Percentiles rank a stretch among this genome's conserved stretches.
Evolutionary conservation across 2,797 vertebrate genomes (phyloP).

Genomic region (Emydoidea blandingii): DNA sequence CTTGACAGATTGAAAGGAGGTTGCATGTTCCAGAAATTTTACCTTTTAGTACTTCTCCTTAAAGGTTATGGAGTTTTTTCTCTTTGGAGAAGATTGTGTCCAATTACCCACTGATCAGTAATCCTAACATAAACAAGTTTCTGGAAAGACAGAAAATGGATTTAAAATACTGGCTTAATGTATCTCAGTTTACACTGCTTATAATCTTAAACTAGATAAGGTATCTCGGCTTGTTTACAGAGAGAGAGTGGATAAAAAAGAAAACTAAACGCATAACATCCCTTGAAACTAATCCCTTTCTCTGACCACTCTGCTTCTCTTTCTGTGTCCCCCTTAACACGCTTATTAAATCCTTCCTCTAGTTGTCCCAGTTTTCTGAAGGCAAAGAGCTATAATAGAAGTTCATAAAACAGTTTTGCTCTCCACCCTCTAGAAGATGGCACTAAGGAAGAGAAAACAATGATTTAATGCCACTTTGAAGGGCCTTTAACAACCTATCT

Average conservation of each 20-base stretch:
- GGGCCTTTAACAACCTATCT: neutral
- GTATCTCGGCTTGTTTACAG: neutral
- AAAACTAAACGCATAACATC: neutral
- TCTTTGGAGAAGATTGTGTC: constrained; percentile 4
- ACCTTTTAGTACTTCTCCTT: neutral
- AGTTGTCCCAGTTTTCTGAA: neutral
- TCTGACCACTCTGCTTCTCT: neutral
- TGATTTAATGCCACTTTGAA: neutral
- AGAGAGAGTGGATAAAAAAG: neutral
- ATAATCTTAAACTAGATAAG: neutral
- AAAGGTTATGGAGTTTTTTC: neutral
- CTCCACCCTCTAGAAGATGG: neutral
- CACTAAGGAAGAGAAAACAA: neutral
- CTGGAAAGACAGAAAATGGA: neutral
- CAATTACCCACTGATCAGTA: neutral
- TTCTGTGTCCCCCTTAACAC: neutral
- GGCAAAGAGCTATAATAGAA: neutral
- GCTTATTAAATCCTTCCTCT: neutral
- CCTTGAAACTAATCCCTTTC: neutral
- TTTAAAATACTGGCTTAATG: neutral
- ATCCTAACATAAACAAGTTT: neutral
- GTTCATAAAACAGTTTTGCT: neutral
- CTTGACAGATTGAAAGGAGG: neutral
- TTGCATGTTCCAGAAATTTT: neutral
- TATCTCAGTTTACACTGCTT: neutral